Conservation (phyloP, 2,888 invertebrate species). For the Conchocele bisecta region DNA sequence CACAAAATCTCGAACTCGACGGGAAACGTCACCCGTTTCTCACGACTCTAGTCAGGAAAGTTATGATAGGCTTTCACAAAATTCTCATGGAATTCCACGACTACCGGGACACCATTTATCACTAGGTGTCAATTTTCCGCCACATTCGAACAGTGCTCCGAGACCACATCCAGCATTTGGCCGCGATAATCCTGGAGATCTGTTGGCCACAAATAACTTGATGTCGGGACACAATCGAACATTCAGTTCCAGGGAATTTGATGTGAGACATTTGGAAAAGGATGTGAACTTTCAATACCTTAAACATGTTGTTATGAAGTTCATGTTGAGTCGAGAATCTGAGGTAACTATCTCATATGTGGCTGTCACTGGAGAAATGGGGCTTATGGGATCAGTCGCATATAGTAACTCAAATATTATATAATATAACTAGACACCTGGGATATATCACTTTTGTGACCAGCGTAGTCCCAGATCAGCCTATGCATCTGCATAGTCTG, state of each 20-base stretch:
- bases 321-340: slow-evolving; percentile 93
- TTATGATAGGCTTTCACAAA: slow-evolving; percentile 4
- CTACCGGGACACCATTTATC: slow-evolving; percentile 7
- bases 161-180: not conserved
- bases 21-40: slow-evolving; percentile 32
- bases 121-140: too few species aligned
- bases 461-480: too few species aligned
- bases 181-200: slow-evolving; percentile 3
- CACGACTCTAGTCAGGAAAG: slow-evolving; percentile 19
- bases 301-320: slow-evolving; percentile 96
- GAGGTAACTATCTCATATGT: slow-evolving; percentile 84
- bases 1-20: slow-evolving; percentile 30
- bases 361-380: not conserved
- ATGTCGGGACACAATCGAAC: slow-evolving; percentile 10
- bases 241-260: slow-evolving; percentile 24
- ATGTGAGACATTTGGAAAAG: slow-evolving; percentile 77
- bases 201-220: not conserved
- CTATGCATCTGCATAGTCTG: too few species aligned
- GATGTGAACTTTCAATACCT: slow-evolving; percentile 93
- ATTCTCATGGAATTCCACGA: slow-evolving; percentile 11
- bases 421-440: too few species aligned
- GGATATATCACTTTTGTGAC: too few species aligned
- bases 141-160: too few species aligned
- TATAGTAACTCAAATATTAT: too few species aligned
- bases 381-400: too few species aligned